Conservation (phyloP, 2,113 vertebrate genomes). For the Oreochromis niloticus region DNA sequence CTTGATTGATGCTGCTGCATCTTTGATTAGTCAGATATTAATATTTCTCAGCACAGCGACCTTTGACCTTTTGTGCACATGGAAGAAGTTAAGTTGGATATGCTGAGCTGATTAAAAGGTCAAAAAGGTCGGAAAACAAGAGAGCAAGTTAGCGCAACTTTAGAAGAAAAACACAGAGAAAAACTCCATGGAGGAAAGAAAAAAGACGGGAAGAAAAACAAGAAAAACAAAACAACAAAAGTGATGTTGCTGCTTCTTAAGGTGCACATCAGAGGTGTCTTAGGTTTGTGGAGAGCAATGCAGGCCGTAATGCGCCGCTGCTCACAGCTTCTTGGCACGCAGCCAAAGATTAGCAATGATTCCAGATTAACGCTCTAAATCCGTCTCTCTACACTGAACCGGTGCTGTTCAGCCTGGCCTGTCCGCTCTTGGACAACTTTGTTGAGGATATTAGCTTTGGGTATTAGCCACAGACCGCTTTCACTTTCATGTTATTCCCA, state of each 20-base stretch:
- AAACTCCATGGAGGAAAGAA: neutral
- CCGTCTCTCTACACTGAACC: conserved; percentile 21
- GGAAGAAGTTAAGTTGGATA: neutral
- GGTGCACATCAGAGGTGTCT: neutral
- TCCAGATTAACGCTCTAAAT: conserved; percentile 59
- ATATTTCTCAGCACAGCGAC: neutral
- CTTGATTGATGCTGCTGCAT: conserved; percentile 2
- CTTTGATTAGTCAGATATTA: neutral
- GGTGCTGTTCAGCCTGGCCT: conserved; percentile 4
- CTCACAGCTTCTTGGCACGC: conserved; percentile 8
- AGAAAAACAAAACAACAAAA: neutral
- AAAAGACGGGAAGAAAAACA: neutral
- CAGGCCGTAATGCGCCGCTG: neutral
- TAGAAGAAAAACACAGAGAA: fast-evolving
- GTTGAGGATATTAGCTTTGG: conserved; percentile 42
- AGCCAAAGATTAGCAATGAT: conserved; percentile 54
- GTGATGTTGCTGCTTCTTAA: neutral
- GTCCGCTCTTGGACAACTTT: conserved; percentile 29
- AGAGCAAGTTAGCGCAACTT: neutral
- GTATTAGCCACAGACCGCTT: conserved; percentile 36
- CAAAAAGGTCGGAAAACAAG: neutral
- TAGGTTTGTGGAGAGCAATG: neutral
- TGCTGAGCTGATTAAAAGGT: neutral
- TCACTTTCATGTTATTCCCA: conserved; percentile 41
- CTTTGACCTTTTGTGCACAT: neutral